Conservation (phyloP, 1,140 invertebrate genomes). For the Zeugodacus cucurbitae region DNA sequence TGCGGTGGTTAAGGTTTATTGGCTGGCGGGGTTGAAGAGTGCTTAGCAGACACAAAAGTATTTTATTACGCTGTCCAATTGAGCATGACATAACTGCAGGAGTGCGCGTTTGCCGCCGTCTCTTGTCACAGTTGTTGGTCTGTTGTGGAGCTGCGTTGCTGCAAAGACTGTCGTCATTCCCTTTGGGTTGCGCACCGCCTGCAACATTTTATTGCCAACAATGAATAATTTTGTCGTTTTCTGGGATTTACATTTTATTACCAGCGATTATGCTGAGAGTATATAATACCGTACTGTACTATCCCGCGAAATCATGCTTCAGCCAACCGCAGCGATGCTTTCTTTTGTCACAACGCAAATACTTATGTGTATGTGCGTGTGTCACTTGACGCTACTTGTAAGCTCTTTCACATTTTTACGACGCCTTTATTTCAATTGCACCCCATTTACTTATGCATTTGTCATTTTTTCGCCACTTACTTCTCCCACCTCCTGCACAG, state of each 20-base stretch:
- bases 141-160: not conserved
- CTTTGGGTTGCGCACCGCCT: not conserved
- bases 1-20: not conserved
- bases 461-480: constrained; percentile 44
- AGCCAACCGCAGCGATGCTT: not conserved
- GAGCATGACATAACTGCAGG: not conserved
- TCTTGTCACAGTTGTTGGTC: not conserved
- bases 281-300: not conserved
- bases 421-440: constrained; percentile 11
- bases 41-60: not conserved
- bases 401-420: constrained; percentile 23
- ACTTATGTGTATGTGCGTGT: not conserved
- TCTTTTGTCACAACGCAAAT: not conserved
- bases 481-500: constrained; percentile 50
- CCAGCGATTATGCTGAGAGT: constrained; percentile 41
- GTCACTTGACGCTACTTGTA: not conserved
- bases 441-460: constrained; percentile 27
- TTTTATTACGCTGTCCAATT: constrained; percentile 22
- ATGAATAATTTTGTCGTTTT: constrained; percentile 66
- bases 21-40: not conserved
- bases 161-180: not conserved
- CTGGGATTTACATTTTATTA: constrained; percentile 62
- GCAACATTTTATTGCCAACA: constrained; percentile 43
- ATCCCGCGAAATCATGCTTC: not conserved
- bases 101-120: not conserved